Conservation (phyloP, 2,888 invertebrate genomes). For the Gari tellinella region DNA sequence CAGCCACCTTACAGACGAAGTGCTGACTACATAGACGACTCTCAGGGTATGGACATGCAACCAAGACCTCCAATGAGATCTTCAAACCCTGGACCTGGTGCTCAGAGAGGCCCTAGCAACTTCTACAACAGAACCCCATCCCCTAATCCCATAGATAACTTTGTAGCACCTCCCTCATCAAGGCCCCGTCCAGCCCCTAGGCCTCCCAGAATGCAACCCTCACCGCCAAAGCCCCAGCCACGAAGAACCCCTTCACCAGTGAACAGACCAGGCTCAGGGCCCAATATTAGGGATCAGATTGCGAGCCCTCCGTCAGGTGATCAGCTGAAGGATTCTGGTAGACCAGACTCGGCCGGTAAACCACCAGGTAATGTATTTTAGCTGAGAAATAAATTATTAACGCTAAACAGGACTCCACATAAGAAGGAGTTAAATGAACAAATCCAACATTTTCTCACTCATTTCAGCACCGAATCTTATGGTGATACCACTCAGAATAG, state of each 20-base stretch:
- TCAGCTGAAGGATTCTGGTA: conserved; percentile 56
- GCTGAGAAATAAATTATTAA: no score
- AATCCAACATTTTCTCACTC: no score
- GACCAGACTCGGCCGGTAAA: conserved; percentile 72
- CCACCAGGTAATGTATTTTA: conserved; percentile 76
- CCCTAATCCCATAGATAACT: conserved; percentile 57
- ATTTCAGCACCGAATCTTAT: no score
- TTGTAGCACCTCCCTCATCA: conserved; percentile 54
- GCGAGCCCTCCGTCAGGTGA: conserved; percentile 54
- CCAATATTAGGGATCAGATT: conserved; percentile 52
- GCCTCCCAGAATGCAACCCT: conserved; percentile 63
- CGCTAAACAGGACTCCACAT: no score
- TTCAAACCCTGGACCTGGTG: conserved; percentile 44
- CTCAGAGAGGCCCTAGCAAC: conserved; percentile 30
- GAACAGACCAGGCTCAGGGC: conserved; percentile 61
- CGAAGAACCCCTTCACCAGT: conserved; percentile 63
- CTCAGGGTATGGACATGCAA: conserved; percentile 49
- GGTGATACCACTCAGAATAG: no score
- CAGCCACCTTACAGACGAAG: conserved; percentile 38
- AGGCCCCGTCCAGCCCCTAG: conserved; percentile 64
- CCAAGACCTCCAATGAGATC: conserved; percentile 41
- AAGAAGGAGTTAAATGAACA: no score
- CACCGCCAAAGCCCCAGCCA: conserved; percentile 70
- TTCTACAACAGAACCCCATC: conserved; percentile 51
- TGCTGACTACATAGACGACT: conserved; percentile 40